Conservation (phyloP, 2,797 vertebrate genomes). For the Peromyscus eremicus region DNA sequence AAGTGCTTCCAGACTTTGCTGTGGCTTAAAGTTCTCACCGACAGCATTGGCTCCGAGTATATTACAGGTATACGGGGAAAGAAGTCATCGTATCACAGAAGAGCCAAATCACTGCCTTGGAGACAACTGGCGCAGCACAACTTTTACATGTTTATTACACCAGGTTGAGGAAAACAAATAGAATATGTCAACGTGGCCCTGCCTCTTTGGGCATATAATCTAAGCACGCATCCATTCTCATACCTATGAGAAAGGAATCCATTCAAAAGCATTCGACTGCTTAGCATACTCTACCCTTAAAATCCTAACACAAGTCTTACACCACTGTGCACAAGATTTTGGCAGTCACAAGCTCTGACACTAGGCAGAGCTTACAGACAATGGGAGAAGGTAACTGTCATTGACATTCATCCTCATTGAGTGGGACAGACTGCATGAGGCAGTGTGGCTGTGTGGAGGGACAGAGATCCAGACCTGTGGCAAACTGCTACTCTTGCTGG, state of each 20-base stretch:
- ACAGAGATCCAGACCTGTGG: not conserved
- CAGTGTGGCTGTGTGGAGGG: slow-evolving; percentile 74
- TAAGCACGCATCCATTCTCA: slow-evolving; percentile 54
- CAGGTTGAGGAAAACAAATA: slow-evolving; percentile 56
- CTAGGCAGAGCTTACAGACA: slow-evolving; percentile 11
- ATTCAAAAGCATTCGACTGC: slow-evolving; percentile 20
- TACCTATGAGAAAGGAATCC: slow-evolving; percentile 15
- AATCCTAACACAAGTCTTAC: not conserved
- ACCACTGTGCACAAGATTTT: slow-evolving; percentile 43
- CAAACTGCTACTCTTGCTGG: not conserved
- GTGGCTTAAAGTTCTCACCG: not conserved
- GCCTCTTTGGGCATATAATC: slow-evolving; percentile 23
- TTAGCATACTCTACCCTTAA: slow-evolving; percentile 61
- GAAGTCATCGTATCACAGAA: not conserved
- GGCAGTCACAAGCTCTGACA: slow-evolving; percentile 51
- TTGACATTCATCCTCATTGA: not conserved
- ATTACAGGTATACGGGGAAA: not conserved
- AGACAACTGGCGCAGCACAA: not conserved
- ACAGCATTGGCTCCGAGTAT: not conserved
- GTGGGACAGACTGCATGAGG: slow-evolving; percentile 67
- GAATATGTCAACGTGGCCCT: not conserved
- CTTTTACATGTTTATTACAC: slow-evolving; percentile 53
- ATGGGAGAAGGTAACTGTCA: not conserved
- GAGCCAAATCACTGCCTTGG: not conserved
- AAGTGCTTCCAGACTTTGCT: not conserved